phyloP scores from a whole-genome alignment of 1,140 invertebrate species.

The Olivierus martensii region DNA sequence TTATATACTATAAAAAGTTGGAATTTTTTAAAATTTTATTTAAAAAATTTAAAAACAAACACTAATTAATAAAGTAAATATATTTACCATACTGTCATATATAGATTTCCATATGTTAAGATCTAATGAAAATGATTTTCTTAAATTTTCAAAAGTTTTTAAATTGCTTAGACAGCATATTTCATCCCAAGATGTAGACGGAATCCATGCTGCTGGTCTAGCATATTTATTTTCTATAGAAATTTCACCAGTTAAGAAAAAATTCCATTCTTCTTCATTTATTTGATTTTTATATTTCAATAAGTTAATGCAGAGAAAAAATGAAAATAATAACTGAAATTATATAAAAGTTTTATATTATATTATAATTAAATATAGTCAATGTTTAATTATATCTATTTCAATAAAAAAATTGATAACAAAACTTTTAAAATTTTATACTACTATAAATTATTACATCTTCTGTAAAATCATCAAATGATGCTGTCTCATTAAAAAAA shows the following conservation, averaged over 20 bases:
- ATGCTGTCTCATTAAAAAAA: too few relatives aligned
- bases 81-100: constrained; percentile 11
- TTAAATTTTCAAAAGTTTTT: constrained; percentile 38
- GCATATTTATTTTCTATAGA: constrained; percentile 57
- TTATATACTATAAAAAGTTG: too few relatives aligned
- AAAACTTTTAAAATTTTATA: too few relatives aligned
- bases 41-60: too few relatives aligned
- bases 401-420: too few relatives aligned
- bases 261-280: constrained; percentile 63
- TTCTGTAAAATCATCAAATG: too few relatives aligned
- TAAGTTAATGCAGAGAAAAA: constrained; percentile 69
- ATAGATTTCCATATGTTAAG: constrained; percentile 28
- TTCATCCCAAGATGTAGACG: constrained; percentile 67
- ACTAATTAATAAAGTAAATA: too few relatives aligned
- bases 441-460: too few relatives aligned
- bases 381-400: too few relatives aligned
- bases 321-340: constrained; percentile 69
- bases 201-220: constrained; percentile 58
- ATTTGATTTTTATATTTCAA: constrained; percentile 53
- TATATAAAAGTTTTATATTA: too few relatives aligned
- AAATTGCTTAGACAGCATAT: constrained; percentile 56
- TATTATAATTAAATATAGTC: too few relatives aligned
- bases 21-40: too few relatives aligned
- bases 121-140: constrained; percentile 28
- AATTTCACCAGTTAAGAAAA: constrained; percentile 74